Evolutionary conservation across 1,140 invertebrate genomes (phyloP), one percentile per base, ranked within the genome.

Genomic region (Gryllus bimaculatus): DNA sequence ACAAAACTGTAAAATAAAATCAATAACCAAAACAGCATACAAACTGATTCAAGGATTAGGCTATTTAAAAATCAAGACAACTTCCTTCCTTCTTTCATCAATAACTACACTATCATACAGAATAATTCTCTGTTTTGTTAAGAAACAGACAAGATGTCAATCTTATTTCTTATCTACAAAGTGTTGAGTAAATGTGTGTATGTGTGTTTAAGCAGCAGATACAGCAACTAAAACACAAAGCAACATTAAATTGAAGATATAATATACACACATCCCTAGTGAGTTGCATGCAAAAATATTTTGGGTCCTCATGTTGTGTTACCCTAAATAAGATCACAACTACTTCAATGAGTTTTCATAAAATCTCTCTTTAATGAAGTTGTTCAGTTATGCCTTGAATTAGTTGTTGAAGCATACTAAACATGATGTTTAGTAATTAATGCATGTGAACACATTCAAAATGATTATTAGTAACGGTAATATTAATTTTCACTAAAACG

Each of bases 1-100:
- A 79, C 78, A 78, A 78, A 79, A 76, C 48, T 76, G 75, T 26
- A 79, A 76, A 76, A 76, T 15, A 13, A 47, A 79, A 49, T 76
- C 73, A 47, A 76, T 47, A 77, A 79, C 76, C 75, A 74, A 26
- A 20, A 8, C 47, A 78, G 47, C 21, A 54, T 47, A 48, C 13
- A 48, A 77, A 39, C 18, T 77, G 15, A 20, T n/a, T 47, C 39
- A 48, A 18, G 26, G 48, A 77, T 47, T 8, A 76, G 12, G 48
- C 26, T 39, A 39, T 39, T 39, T 76, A 39, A n/a, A 47, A 18
- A 48, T 48, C 47, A 54, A 66, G 18, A 66, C 12, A 47, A 48
- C 48, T 77, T 10, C n/a, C 76, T 54, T 77, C n/a, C 48, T 48
- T 48, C 48, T 48, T 54, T 76, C 48, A 5, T 76, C n/a, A 18